Evolutionary conservation across 2,888 invertebrate genomes (phyloP), one percentile per base, ranked within the genome.

Genomic region (Chorisops tibialis): DNA sequence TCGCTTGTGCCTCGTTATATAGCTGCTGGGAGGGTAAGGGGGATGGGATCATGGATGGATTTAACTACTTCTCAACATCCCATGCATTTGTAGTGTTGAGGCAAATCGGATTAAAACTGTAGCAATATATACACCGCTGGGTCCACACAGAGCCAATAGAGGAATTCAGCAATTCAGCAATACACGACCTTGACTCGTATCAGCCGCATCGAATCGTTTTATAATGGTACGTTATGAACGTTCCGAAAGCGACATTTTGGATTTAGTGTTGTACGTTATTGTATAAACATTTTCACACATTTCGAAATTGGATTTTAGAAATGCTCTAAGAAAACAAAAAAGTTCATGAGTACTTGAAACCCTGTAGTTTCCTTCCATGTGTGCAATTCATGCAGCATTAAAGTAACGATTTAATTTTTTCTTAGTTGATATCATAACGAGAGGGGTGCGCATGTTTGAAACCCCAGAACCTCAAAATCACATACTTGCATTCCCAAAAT

Each of bases 31-130:
- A n/a, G n/a, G n/a, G n/a, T n/a, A n/a, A n/a, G n/a, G n/a, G n/a
- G n/a, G n/a, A n/a, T n/a, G n/a, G n/a, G n/a, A n/a, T n/a, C n/a
- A 54, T 22, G 52, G 22, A 48, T 48, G 48, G 48, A 48, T 6
- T 9, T 22, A 48, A 22, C 48, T 22, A 48, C 48, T 22, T 22
- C 12, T 48, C 6, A 9, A 18, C 18, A 37, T 19, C 37, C 51
- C n/a, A 37, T 16, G 9, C 19, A 54, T 39, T 30, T 54, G 41
- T 14, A 54, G n/a, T 12, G 14, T n/a, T 22, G n/a, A 21, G 52
- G n/a, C 52, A 18, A 39, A 54, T 35, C 35, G 37, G 52, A 54
- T 54, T 54, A 54, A 54, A 54, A 54, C 14, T 39, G 52, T 14
- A 14, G 52, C 39, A 21, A 14, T 38, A 21, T 14, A 14, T 21